Evolutionary conservation across 1,140 invertebrate genomes (phyloP), one percentile per base, ranked within the genome.

Genomic region (Contarinia nasturtii): DNA sequence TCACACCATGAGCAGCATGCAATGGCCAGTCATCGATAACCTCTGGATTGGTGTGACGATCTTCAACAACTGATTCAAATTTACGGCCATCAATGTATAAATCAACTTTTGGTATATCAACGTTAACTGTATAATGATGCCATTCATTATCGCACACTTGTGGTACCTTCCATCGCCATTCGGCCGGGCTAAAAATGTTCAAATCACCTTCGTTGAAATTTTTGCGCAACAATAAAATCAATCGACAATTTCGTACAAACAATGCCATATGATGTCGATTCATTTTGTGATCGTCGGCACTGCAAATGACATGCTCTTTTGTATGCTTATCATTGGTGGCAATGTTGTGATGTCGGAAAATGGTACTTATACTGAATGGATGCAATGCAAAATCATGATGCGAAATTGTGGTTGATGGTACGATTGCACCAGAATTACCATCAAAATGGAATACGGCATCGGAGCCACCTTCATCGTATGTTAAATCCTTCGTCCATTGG

Each of bases 21-120:
- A 98, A 70, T n/a, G 95, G 93, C 94, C 94, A 98, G 66, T 98
- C 95, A 65, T 98, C 94, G 58, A 98, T 91, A 22, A 98, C 87
- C 64, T 98, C 93, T 0, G 91, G 88, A 56, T 92, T 93, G 17
- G 53, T 61, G 41, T 60, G 61, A 15, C 53, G 54, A 47, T 64
- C 58, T 52, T 81, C 80, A 59, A 82, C 79, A 54, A 86, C 81
- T 44, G 75, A 72, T 5, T 79, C 71, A 44, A 71, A 73, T 67
- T 86, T 85, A 15, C 80, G 78, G 1, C 94, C 94, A 67, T 98
- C 94, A 49, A 96, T 77, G 60, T 77, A 91, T 20, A 96, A 67
- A 48, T 78, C 78, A 12, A 92, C 85, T 53, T 86, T 84, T 0
- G 89, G 83, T 71, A 92, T 89, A 49, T 83, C 75, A 3, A 97